These are phyloP conservation scores for Drosophila ustulata DNA, from an alignment of 2,888 invertebrate species.

Conservation along the genomic window DNA sequence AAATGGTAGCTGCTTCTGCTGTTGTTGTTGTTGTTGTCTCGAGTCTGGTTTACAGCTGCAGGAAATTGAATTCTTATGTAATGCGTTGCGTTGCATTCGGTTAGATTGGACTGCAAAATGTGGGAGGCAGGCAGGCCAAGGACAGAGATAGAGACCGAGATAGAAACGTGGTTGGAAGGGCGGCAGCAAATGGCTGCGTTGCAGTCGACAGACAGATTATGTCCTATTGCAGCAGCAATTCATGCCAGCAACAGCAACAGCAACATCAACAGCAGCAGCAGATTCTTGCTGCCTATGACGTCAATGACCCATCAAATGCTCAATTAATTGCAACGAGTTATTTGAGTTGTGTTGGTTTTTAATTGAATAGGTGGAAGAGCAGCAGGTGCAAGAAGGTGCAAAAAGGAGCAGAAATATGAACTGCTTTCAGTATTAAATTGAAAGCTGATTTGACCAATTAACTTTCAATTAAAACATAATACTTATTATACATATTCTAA, in stretches of 20 bases:
- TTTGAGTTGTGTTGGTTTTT: neutral
- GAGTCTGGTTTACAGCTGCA: conserved; percentile 13
- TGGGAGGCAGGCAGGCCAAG: conserved; percentile 7
- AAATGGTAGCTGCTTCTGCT: too few relatives aligned
- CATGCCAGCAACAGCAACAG: neutral
- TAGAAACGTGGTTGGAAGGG: neutral
- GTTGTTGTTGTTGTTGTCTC: neutral
- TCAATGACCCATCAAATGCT: neutral
- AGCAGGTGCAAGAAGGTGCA: too few relatives aligned
- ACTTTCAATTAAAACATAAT: too few relatives aligned
- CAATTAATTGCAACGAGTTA: conserved; percentile 1
- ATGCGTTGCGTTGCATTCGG: conserved; percentile 12
- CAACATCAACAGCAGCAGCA: neutral
- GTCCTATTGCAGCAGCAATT: neutral
- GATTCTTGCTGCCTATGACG: neutral
- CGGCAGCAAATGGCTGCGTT: too few relatives aligned
- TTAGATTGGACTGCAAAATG: neutral
- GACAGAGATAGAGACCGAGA: neutral
- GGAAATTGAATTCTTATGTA: conserved; percentile 56
- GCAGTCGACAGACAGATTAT: neutral
- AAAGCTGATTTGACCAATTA: too few relatives aligned
- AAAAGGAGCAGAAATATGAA: too few relatives aligned
- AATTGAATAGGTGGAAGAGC: neutral
- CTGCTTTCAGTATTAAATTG: too few relatives aligned
- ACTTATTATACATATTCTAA: too few relatives aligned